phyloP scores from a whole-genome alignment of 2,888 invertebrate species.

The Synanthedon myopaeformis region DNA sequence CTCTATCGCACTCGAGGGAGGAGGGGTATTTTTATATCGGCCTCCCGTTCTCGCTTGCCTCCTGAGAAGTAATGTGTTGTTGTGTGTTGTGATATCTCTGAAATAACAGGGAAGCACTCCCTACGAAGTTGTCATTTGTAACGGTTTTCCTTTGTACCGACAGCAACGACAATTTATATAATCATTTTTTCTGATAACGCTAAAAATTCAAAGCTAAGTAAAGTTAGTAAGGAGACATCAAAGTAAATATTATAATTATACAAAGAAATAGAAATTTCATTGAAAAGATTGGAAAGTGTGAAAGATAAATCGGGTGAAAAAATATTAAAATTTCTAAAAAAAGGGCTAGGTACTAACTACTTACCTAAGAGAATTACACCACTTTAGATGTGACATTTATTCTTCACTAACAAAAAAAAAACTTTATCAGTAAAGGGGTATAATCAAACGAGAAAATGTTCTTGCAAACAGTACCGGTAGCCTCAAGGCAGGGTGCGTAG shows the following conservation, averaged over 20 bases:
- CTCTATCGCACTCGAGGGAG: constrained; percentile 31
- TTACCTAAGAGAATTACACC: no score
- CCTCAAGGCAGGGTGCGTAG: constrained; percentile 60
- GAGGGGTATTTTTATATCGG: constrained; percentile 45
- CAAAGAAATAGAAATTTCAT: no score
- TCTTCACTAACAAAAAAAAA: constrained; percentile 2
- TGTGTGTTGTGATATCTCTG: constrained; percentile 71
- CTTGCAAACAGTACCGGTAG: constrained; percentile 38
- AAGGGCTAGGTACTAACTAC: no score
- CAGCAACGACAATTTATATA: constrained; percentile 18
- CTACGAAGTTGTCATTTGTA: constrained; percentile 70
- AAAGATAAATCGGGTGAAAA: no score
- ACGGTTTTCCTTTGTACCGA: constrained; percentile 53
- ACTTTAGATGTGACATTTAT: neutral
- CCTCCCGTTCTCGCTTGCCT: constrained; percentile 47
- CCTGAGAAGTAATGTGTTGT: constrained; percentile 69
- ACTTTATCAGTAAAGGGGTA: neutral
- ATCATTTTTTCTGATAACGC: no score
- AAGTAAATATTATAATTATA: no score
- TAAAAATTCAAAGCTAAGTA: no score
- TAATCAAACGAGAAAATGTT: constrained; percentile 1
- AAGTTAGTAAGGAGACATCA: no score
- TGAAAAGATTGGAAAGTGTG: no score
- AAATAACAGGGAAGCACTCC: constrained; percentile 72
- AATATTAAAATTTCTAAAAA: no score